Base-by-base conservation (phyloP, 2,888 invertebrate genomes). In the Synanthedon myopaeformis region DNA sequence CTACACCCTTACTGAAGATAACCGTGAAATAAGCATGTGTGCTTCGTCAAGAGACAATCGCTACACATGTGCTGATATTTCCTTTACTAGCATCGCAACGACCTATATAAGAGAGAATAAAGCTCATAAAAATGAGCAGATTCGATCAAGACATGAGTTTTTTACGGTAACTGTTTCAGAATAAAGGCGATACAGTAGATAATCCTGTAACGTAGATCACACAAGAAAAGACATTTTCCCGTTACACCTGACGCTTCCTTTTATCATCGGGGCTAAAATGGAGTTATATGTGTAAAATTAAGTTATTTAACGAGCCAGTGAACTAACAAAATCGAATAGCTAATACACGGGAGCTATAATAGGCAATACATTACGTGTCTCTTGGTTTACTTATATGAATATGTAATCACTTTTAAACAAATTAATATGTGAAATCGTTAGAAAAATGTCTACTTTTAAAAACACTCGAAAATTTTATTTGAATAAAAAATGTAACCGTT, bases 71-170 rank as follows among this genome's bases (percentile, higher is more conserved):
- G 45, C 41, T 59, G 55, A 58, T 57, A 58, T 59, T 51, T 56
- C 55, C 60, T 61, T 60, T 58, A 60, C 61, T 58, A 53, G 48
- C 56, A 49, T 53, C 56, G 56, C 54, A 58, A 63, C 57, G 59
- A 63, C 56, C 56, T 60, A 62, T 56, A 56, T 58, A 56, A 57
- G 56, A 51, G 56, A 56, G 54, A 58, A n/a, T n/a, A n/a, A 48
- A 57, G 51, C 57, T 58, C 60, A 56, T 61, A 61, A 60, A 60
- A 58, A 60, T 58, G 58, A 60, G 57, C 51, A 57, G 59, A 61
- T 61, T 61, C 64, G 59, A 64, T 61, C 58, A 58, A 56, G 56
- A 58, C 49, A 51, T 19, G 41, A 11, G 13, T 53, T 52, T 52
- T 53, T 51, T 51, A 56, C 54, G 57, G 55, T 57, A 55, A 35